Evolutionary conservation across 2,113 vertebrate genomes (phyloP), one percentile per base, ranked within the genome.

Genomic region (Periophthalmodon schlosseri): DNA sequence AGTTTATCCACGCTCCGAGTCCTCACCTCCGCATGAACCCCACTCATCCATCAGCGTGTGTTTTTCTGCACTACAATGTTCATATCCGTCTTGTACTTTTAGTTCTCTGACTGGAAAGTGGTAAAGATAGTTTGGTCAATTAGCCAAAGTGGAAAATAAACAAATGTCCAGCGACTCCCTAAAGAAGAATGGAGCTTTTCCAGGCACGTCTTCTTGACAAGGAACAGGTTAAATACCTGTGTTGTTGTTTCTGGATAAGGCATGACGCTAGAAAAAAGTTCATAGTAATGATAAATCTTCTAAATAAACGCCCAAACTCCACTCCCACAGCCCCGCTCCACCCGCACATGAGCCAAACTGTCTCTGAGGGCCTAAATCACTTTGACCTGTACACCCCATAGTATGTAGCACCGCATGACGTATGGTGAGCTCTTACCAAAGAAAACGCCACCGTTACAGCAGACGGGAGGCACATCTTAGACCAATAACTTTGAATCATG

Each of bases 191-290:
- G 82, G 81, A 88, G 64, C 68, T 87, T 94, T 92, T 93, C 89
- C 87, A 86, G 72, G 78, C 84, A 86, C 60, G 57, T 68, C 67
- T 91, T 92, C 69, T 91, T 92, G 92, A 93, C 92, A 91, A 76
- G 90, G 86, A 93, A 84, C 92, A 94, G 92, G 92, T 94, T 94
- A 91, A 93, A 94, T 93, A 94, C 91, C 88, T 94, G 84, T 91
- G 90, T 90, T 94, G 92, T 93, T 93, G 86, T 92, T 94, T 92
- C 89, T 94, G 92, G 92, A 93, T 90, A 87, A 88, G 85, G 85
- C 85, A 86, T 87, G 86, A 80, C 75, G 75, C 83, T 90, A 88
- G 88, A 86, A 90, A 91, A 93, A 91, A 91, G 89, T 93, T 93
- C 91, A 91, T 82, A 68, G 90, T 88, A 92, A 94, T 91, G 88